Evolutionary conservation across 2,888 invertebrate species (phyloP).

Genomic region (Perizoma affinitatum): DNA sequence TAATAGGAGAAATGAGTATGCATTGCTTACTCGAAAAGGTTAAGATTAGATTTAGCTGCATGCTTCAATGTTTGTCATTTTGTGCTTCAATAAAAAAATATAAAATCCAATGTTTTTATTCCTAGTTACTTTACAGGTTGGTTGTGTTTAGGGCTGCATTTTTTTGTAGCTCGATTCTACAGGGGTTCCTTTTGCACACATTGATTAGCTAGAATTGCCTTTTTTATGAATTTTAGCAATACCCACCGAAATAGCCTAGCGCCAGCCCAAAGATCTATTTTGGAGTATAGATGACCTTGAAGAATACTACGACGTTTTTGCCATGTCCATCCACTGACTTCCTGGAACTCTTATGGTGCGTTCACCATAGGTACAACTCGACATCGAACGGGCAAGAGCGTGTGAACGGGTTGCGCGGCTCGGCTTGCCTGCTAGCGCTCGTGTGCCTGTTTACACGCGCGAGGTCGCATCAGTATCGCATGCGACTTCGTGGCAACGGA

Average conservation of each 20-base stretch:
- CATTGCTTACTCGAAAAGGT: constrained; percentile 15
- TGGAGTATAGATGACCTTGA: not conserved
- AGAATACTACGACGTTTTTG: not conserved
- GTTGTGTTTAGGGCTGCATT: constrained; percentile 1
- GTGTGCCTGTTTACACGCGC: too few relatives aligned
- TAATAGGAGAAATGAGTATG: constrained; percentile 24
- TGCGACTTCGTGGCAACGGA: too few relatives aligned
- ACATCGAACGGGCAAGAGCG: too few relatives aligned
- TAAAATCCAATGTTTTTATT: constrained; percentile 59
- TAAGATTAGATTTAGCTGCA: constrained; percentile 43
- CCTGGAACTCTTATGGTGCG: too few relatives aligned
- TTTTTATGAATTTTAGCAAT: constrained; percentile 65
- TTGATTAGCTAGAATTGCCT: constrained; percentile 65
- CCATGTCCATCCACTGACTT: too few relatives aligned
- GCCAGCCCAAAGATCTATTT: not conserved
- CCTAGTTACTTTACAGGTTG: constrained; percentile 34
- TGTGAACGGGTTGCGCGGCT: too few relatives aligned
- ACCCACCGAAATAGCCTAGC: constrained; percentile 5
- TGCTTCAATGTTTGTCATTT: constrained; percentile 76
- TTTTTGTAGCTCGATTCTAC: constrained; percentile 39
- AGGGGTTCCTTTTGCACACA: constrained; percentile 75
- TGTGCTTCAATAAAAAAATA: constrained; percentile 77
- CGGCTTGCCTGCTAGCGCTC: too few relatives aligned
- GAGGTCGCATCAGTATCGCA: too few relatives aligned
- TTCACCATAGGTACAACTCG: too few relatives aligned